These are phyloP conservation scores for Furcula furcula DNA, from an alignment of 2,888 invertebrate genomes.

Conservation along the genomic window DNA sequence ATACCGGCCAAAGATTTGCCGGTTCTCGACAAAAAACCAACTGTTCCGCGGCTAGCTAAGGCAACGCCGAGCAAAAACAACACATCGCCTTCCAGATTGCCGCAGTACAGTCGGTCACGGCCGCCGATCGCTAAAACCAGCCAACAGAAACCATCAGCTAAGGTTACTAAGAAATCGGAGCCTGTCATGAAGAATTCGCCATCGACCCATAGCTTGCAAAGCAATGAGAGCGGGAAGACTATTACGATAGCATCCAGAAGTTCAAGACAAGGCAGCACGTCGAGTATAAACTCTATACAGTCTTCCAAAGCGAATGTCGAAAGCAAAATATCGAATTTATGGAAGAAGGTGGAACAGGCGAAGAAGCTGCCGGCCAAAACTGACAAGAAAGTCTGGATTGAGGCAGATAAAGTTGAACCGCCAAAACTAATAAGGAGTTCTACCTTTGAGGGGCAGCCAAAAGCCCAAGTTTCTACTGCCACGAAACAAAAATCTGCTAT, in stretches of 20 bases:
- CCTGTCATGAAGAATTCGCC: conserved; percentile 71
- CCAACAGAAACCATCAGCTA: conserved; percentile 38
- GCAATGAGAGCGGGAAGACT: conserved; percentile 73
- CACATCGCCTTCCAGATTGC: conserved; percentile 71
- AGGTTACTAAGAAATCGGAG: conserved; percentile 44
- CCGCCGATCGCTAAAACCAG: conserved; percentile 47
- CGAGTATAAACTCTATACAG: conserved; percentile 83
- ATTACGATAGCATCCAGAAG: conserved; percentile 58
- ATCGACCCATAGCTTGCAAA: conserved; percentile 81
- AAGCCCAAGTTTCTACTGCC: conserved; percentile 53
- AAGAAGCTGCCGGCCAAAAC: conserved; percentile 82
- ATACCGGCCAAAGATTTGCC: conserved; percentile 62
- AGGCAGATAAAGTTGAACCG: conserved; percentile 58
- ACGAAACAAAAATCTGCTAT: conserved; percentile 75
- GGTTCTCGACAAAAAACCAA: conserved; percentile 51
- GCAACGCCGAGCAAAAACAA: conserved; percentile 55
- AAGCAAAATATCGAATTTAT: conserved; percentile 90
- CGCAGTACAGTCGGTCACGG: conserved; percentile 54
- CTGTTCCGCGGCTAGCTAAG: conserved; percentile 40
- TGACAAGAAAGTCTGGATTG: conserved; percentile 84
- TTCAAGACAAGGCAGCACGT: conserved; percentile 69
- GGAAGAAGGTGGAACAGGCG: conserved; percentile 89
- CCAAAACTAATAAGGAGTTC: conserved; percentile 82
- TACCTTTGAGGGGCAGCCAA: conserved; percentile 83
- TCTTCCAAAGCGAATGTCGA: conserved; percentile 81